Base-by-base conservation (phyloP, 2,888 invertebrate species). In the Metellina segmentata region DNA sequence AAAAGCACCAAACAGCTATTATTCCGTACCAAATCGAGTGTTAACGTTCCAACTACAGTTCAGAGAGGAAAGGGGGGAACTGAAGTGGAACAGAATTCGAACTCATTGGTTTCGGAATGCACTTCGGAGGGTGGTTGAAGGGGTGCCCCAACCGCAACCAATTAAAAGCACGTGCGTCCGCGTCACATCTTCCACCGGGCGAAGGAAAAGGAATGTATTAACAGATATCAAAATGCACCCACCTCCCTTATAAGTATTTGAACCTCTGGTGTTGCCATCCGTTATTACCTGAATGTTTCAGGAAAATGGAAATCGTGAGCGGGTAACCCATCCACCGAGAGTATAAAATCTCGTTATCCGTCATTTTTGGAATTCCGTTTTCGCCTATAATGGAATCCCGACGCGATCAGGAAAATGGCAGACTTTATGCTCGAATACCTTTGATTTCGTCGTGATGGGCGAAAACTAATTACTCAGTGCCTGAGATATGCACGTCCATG, bases 291-390 rank as follows among this genome's bases (percentile, higher is more conserved):
- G n/a, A 74, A 53, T 85, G 74, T 85, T 75, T 85, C 61, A 34
- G 11, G 9, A 75, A 85, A 53, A 74, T 61, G 61, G 61, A 61
- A 61, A 85, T 85, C 34, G 34, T 34, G 34, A 74, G 61, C 52
- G 51, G 79, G 16, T 61, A 61, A 16, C 16, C 61, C 61, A 16
- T 9, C 34, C 16, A 61, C 69, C 71, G 79, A 20, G 86, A 34
- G 53, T 51, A 72, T 72, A 85, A 91, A 91, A 91, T 91, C 91
- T 91, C 87, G 87, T 91, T 91, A 91, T 81, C 87, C 74, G 87
- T 74, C 87, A 91, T 91, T 91, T 91, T 91, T 91, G 91, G 91
- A 91, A 91, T 91, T 91, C 86, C 91, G 87, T 20, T 71, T 87
- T 20, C 71, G 72, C 83, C 87, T 78, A 87, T 91, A 83, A 91